Evolutionary conservation across 2,113 vertebrate genomes (phyloP), one percentile per base, ranked within the genome.

Genomic region (Prochilodus magdalenae): DNA sequence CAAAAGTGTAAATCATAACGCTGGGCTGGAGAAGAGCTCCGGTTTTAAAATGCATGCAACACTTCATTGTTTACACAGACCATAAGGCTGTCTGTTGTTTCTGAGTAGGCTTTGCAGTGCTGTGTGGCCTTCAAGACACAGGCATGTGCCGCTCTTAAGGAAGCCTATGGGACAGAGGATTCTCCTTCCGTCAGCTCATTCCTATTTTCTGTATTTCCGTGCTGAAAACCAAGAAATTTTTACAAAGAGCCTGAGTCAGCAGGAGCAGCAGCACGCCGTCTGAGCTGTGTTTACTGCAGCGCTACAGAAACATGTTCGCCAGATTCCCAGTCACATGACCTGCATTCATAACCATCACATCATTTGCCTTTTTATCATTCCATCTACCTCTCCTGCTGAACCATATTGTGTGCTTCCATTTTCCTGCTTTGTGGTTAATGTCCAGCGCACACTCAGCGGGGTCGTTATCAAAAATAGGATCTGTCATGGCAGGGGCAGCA

Each of bases 161-260:
- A 75, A 79, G 29, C 36, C 66, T 82, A 15, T 40, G 69, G 70
- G 14, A 80, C 63, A 79, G 57, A 71, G 22, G 15, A 53, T 26
- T 51, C 22, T 75, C 44, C 71, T 5, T 82, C 73, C 73, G 13
- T 67, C 55, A 73, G 49, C 69, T 6, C 24, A 57, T 1, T n/a
- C n/a, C n/a, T n/a, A n/a, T 20, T 73, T 29, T 27, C 18, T 33
- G 18, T 57, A 16, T 71, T 71, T 72, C n/a, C 0, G 30, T 27
- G 8, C 33, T 78, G 70, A 26, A 60, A 83, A 71, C 13, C 67
- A 49, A 69, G 70, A 79, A 18, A 4, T 79, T 24, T 77, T 75
- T 49, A 81, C 69, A 53, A 11, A 12, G 29, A 3, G 51, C 75
- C 44, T 60, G 71, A 72, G 63, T 86, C 55, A 75, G 75, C 72